phyloP scores from a whole-genome alignment of 2,797 vertebrate species.

The Chiroxiphia lanceolata region DNA sequence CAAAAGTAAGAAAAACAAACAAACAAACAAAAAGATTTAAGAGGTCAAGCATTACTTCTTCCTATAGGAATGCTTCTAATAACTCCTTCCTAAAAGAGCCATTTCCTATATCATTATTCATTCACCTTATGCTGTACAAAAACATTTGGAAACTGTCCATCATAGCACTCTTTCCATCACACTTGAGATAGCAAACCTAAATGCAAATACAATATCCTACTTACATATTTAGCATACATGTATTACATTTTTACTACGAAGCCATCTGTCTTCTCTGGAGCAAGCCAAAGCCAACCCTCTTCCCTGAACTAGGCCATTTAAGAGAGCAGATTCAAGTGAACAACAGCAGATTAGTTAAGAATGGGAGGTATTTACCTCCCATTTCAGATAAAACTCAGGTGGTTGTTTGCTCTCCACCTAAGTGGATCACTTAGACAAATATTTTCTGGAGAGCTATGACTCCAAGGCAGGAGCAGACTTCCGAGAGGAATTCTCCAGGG shows the following conservation, averaged over 20 bases:
- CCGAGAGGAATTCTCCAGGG: neutral
- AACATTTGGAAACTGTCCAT: neutral
- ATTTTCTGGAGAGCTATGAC: neutral
- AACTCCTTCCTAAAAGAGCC: neutral
- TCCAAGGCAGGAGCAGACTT: neutral
- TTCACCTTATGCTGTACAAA: neutral
- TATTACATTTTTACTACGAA: constrained; percentile 20
- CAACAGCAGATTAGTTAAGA: neutral
- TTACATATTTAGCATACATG: constrained; percentile 11
- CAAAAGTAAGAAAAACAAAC: neutral
- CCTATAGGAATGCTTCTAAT: neutral
- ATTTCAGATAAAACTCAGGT: neutral
- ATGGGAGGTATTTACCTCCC: neutral
- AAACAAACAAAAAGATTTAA: neutral
- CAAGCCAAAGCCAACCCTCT: neutral
- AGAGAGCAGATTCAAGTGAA: neutral
- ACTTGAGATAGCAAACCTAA: neutral
- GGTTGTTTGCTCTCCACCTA: neutral
- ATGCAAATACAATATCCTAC: constrained; percentile 15
- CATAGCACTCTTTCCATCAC: neutral
- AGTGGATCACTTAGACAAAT: neutral
- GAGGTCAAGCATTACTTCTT: neutral
- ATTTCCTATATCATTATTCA: neutral
- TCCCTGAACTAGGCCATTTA: neutral
- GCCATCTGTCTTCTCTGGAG: constrained; percentile 14